Evolutionary conservation across 2,797 vertebrate species (phyloP).

Genomic region (Sciaenops ocellatus): DNA sequence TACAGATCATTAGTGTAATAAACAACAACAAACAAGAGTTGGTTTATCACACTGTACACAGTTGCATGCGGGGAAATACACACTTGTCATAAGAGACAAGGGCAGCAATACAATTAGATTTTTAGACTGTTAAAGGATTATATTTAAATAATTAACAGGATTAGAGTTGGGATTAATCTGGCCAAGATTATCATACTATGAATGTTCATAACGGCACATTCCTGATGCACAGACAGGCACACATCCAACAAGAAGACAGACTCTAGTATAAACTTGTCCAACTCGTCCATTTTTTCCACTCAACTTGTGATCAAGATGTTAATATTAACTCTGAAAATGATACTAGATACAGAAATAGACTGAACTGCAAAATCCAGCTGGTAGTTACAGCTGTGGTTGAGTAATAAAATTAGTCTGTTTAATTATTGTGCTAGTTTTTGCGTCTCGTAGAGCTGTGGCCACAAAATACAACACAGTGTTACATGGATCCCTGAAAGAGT

Average conservation of each 20-base stretch:
- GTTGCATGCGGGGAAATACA: conserved; percentile 7
- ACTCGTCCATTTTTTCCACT: neutral
- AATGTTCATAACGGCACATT: neutral
- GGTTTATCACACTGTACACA: neutral
- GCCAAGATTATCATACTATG: neutral
- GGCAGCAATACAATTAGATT: too few relatives aligned
- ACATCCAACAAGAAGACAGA: neutral
- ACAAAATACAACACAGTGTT: neutral
- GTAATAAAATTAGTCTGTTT: neutral
- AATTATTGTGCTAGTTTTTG: neutral
- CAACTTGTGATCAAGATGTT: neutral
- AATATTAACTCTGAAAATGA: neutral
- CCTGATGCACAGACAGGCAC: neutral
- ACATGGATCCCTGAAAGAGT: neutral
- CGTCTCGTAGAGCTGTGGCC: neutral
- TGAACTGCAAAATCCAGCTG: neutral
- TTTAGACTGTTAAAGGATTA: neutral
- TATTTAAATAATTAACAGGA: neutral
- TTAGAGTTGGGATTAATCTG: neutral
- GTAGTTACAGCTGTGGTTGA: neutral
- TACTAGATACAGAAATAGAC: neutral
- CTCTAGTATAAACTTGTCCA: neutral
- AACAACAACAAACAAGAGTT: neutral
- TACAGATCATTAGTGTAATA: neutral
- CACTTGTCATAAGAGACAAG: neutral